A percentile compares a stretch with the other conserved stretches of the same genome.
Evolutionary conservation across 2,888 invertebrate genomes (phyloP).

Genomic region (Theristus sp.): DNA sequence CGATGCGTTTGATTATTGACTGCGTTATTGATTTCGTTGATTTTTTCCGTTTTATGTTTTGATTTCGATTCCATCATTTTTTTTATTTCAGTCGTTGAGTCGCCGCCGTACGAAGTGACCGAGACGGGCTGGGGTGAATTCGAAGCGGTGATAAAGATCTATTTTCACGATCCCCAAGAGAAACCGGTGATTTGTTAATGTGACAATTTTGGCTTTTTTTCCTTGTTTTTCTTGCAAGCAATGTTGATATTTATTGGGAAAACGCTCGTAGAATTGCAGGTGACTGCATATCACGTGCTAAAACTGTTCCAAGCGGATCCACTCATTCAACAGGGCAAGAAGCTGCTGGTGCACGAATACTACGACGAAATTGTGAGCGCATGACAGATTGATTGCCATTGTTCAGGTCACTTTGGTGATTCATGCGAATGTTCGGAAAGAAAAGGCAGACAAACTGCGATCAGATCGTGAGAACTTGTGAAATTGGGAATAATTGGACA

Average conservation of each 20-base stretch:
- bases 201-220: no score
- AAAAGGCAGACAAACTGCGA: no score
- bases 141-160: conserved; percentile 89
- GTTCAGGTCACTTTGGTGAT: no score
- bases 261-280: no score
- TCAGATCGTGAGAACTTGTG: no score
- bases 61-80: no score
- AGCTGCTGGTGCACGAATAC: conserved; percentile 65
- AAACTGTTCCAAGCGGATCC: conserved; percentile 68
- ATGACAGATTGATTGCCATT: neutral
- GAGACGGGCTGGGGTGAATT: conserved; percentile 99
- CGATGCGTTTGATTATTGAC: conserved; percentile 2
- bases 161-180: conserved; percentile 88
- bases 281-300: conserved; percentile 78
- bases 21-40: neutral
- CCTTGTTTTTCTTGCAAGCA: no score
- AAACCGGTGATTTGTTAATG: no score
- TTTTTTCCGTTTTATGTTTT: no score
- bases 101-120: conserved; percentile 86
- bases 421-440: no score
- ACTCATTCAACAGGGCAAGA: conserved; percentile 32
- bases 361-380: conserved; percentile 65
- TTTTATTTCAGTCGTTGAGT: conserved; percentile 54
- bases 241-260: no score
- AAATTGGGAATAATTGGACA: no score